Percentiles rank a stretch among this genome's conserved stretches.
These are phyloP conservation scores for Ypsolopha scabrella DNA, from an alignment of 2,888 invertebrate species.

Conservation along the genomic window DNA sequence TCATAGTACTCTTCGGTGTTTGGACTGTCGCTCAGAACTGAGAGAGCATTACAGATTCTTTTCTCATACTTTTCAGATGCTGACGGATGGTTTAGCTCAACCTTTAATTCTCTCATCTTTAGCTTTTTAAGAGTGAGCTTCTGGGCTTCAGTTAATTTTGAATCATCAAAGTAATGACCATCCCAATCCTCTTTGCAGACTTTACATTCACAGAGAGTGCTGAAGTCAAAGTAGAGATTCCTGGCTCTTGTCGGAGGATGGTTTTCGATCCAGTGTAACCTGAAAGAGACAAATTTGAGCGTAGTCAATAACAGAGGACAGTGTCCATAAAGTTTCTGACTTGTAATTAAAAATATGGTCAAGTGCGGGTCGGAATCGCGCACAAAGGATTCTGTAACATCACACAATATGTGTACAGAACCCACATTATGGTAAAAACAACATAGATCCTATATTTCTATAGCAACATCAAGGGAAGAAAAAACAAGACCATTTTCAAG, in stretches of 20 bases:
- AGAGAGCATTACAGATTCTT: background rate
- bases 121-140: background rate
- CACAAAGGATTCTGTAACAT: too few species aligned
- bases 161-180: background rate
- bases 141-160: background rate
- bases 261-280: background rate
- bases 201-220: background rate
- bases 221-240: background rate
- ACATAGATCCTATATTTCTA: too few species aligned
- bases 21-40: background rate
- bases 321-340: too few species aligned
- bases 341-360: too few species aligned
- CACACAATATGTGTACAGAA: too few species aligned
- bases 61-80: background rate
- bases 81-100: background rate
- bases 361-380: too few species aligned
- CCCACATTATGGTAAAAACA: too few species aligned
- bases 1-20: background rate
- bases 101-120: background rate
- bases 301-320: too few species aligned
- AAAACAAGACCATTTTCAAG: too few species aligned
- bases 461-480: too few species aligned
- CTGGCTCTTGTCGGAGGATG: background rate
- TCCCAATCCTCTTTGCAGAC: background rate
- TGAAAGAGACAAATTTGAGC: background rate